These are phyloP conservation scores for Sebastes jordani DNA, from an alignment of 2,797 vertebrate species.

Conservation along the genomic window DNA sequence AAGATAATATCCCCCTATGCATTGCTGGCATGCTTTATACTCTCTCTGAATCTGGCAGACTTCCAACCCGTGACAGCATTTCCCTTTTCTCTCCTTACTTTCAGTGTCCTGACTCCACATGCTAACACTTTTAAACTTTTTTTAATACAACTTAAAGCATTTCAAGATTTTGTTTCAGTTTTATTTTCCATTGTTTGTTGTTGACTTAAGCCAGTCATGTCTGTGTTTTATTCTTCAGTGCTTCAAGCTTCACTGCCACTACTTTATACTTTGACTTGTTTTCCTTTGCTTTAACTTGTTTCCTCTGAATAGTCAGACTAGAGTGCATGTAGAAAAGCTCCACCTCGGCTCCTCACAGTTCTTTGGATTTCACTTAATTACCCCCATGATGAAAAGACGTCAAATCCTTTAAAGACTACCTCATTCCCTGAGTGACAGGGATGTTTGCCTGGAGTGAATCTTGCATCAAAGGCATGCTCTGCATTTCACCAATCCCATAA, in stretches of 20 bases:
- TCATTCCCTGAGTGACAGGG: conserved; percentile 20
- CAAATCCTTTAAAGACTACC: conserved; percentile 40
- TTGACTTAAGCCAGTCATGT: background rate
- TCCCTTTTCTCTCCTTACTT: conserved; percentile 43
- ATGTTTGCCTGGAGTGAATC: conserved; percentile 21
- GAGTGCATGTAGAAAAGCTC: background rate
- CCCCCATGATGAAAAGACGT: conserved; percentile 30
- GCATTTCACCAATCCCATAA: conserved; percentile 46
- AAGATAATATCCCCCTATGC: conserved; percentile 80
- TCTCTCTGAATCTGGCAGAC: conserved; percentile 48
- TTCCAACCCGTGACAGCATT: conserved; percentile 61
- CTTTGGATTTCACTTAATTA: conserved; percentile 45
- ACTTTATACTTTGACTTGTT: background rate
- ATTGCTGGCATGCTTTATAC: conserved; percentile 76
- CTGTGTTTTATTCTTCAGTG: background rate
- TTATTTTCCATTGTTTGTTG: background rate
- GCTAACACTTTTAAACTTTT: background rate
- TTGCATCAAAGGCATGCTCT: conserved; percentile 25
- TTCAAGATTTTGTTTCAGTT: background rate
- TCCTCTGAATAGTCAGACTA: background rate
- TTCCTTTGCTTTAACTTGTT: background rate
- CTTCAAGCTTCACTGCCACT: background rate
- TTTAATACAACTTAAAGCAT: background rate
- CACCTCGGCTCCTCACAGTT: background rate
- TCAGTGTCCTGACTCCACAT: background rate